A percentile compares a stretch with the other conserved stretches of the same genome.
phyloP scores from a whole-genome alignment of 2,888 invertebrate genomes.

The Cheilosia vulpina region DNA sequence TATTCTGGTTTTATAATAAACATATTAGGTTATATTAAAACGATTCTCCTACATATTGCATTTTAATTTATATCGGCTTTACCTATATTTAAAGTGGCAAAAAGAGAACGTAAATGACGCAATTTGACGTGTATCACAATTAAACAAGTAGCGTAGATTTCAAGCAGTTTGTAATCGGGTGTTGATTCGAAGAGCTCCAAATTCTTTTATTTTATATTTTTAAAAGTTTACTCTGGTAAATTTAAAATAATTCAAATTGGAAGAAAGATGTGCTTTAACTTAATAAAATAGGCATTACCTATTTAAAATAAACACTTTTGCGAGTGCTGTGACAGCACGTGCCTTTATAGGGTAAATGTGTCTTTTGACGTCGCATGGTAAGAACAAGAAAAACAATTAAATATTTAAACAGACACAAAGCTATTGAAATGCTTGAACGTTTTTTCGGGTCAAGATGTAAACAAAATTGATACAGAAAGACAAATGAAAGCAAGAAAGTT shows the following conservation, averaged over 20 bases:
- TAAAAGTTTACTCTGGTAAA: slow-evolving; percentile 4
- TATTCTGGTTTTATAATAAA: slow-evolving; percentile 12
- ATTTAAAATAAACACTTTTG: background rate
- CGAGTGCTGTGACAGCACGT: slow-evolving; percentile 28
- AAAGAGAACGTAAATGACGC: slow-evolving; percentile 52
- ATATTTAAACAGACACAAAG: too few species aligned
- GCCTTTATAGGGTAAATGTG: slow-evolving; percentile 4
- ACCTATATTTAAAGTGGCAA: background rate
- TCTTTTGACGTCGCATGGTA: background rate
- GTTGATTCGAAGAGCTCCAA: slow-evolving; percentile 6
- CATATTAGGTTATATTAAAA: background rate
- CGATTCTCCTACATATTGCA: background rate
- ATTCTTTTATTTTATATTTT: slow-evolving; percentile 22
- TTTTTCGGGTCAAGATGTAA: too few species aligned
- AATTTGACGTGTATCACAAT: slow-evolving; percentile 62
- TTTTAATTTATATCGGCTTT: background rate
- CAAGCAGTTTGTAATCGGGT: slow-evolving; percentile 8
- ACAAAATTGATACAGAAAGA: too few species aligned
- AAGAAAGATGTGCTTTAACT: background rate
- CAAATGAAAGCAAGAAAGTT: too few species aligned
- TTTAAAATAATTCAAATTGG: background rate
- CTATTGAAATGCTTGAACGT: too few species aligned
- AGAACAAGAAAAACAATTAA: background rate
- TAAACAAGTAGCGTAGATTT: slow-evolving; percentile 45
- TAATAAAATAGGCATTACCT: background rate